phyloP scores from a whole-genome alignment of 2,113 vertebrate species.

The Nansenia antarctica region DNA sequence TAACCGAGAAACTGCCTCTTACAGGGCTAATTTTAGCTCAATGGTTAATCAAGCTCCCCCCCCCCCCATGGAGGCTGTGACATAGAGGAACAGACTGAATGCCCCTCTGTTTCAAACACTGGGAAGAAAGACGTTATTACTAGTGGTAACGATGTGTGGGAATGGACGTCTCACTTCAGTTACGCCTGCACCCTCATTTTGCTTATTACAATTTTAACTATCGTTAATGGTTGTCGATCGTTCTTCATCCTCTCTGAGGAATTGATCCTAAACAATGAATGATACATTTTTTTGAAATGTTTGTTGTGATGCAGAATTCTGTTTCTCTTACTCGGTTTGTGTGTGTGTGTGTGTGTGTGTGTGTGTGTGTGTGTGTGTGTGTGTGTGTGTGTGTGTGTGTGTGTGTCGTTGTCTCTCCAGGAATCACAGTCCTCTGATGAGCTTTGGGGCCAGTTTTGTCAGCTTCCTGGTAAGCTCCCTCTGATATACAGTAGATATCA shows the following conservation, averaged over 20 bases:
- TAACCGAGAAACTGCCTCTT: constrained; percentile 6
- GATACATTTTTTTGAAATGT: background rate
- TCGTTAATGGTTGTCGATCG: no score
- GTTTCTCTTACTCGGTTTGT: background rate
- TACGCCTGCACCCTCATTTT: no score
- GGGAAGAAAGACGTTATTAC: background rate
- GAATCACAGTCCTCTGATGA: constrained; percentile 96
- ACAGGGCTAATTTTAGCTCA: constrained; percentile 11
- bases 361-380: no score
- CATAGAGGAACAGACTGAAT: background rate
- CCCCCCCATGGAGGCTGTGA: background rate
- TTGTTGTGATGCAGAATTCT: background rate
- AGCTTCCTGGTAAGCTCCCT: constrained; percentile 93
- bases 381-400: no score
- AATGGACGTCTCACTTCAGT: background rate
- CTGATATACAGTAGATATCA: no score
- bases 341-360: no score
- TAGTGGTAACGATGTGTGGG: background rate
- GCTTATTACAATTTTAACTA: no score
- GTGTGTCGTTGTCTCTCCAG: constrained; percentile 71
- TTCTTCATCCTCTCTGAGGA: no score
- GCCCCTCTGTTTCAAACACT: background rate
- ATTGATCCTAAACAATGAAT: no score
- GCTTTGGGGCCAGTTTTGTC: constrained; percentile 98
- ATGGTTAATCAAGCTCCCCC: background rate